Conservation (phyloP, 2,888 invertebrate species). For the Drosophila putrida region DNA sequence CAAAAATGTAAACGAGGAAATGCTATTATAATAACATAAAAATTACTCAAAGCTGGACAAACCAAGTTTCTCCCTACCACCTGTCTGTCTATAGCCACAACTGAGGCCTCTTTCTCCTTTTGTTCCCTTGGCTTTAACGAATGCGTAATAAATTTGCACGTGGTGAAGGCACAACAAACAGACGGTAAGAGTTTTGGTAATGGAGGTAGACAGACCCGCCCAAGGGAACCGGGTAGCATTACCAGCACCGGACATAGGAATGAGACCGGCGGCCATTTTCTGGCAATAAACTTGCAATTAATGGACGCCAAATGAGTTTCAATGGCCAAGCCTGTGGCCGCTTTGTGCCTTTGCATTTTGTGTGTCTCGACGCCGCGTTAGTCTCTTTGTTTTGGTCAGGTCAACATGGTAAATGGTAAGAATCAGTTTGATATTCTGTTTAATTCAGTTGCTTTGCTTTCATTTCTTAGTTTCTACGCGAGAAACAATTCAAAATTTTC, state of each 20-base stretch:
- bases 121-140: conserved; percentile 25
- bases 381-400: conserved; percentile 29
- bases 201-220: conserved; percentile 13
- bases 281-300: conserved; percentile 74
- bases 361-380: conserved; percentile 43
- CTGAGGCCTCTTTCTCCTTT: not conserved
- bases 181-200: conserved; percentile 6
- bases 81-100: conserved; percentile 15
- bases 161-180: conserved; percentile 29
- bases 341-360: conserved; percentile 42
- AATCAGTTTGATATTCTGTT: conserved; percentile 24
- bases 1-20: conserved; percentile 18
- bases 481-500: conserved; percentile 13
- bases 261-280: conserved; percentile 44
- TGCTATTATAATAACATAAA: conserved; percentile 43
- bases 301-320: conserved; percentile 64
- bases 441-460: conserved; percentile 10
- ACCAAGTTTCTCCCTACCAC: conserved; percentile 8
- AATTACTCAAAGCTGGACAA: conserved; percentile 31
- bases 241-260: not conserved
- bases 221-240: not conserved
- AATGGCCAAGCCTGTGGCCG: conserved; percentile 46
- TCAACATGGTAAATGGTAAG: not conserved
- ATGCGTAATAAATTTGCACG: conserved; percentile 60
- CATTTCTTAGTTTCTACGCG: conserved; percentile 16